phyloP scores from a whole-genome alignment of 2,888 invertebrate genomes.

The Rotaria magnacalcarata region DNA sequence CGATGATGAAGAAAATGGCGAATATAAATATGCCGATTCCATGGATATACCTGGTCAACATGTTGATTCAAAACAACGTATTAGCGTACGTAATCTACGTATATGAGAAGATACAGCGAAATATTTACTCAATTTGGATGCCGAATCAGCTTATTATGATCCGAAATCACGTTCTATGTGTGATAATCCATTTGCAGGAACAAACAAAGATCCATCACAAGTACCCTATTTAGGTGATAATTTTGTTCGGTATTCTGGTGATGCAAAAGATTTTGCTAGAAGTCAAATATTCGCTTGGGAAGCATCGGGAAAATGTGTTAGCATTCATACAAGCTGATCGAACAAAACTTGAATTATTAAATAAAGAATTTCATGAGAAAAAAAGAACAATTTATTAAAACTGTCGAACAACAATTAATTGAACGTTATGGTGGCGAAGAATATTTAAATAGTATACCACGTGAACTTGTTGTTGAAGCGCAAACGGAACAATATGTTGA shows the following conservation, averaged over 20 bases:
- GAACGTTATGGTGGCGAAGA: slow-evolving; percentile 91
- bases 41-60: slow-evolving; percentile 92
- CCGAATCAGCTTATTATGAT: slow-evolving; percentile 95
- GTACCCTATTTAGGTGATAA: slow-evolving; percentile 75
- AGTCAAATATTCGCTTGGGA: slow-evolving; percentile 97
- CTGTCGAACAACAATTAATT: slow-evolving; percentile 74
- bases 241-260: slow-evolving; percentile 86
- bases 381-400: slow-evolving; percentile 81
- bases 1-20: slow-evolving; percentile 81
- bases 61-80: slow-evolving; percentile 96
- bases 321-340: slow-evolving; percentile 78
- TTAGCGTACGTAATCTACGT: slow-evolving; percentile 92
- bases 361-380: slow-evolving; percentile 81
- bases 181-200: slow-evolving; percentile 78
- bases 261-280: slow-evolving; percentile 80
- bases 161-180: slow-evolving; percentile 98
- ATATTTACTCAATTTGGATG: slow-evolving; percentile 88
- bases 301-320: slow-evolving; percentile 75
- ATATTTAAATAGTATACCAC: slow-evolving; percentile 73
- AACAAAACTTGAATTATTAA: slow-evolving; percentile 84
- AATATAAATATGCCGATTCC: slow-evolving; percentile 65
- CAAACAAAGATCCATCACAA: slow-evolving; percentile 50
- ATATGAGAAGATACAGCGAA: slow-evolving; percentile 98
- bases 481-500: slow-evolving; percentile 78
- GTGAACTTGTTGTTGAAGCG: slow-evolving; percentile 41